Base-by-base conservation (phyloP, 2,797 vertebrate genomes). In the Chromis chromis region DNA sequence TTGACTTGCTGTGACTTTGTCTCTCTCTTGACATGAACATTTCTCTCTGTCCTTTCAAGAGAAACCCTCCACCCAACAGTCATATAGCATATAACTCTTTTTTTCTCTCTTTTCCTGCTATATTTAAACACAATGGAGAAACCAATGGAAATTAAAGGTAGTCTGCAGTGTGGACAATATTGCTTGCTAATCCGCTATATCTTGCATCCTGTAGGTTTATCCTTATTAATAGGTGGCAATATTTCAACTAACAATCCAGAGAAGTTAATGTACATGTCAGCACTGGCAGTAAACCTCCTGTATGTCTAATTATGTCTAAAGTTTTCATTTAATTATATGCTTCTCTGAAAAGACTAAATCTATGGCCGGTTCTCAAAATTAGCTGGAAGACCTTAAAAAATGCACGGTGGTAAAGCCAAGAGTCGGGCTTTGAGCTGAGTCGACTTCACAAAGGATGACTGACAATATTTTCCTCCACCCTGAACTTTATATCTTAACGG, bases 1-100 rank as follows among this genome's bases (percentile, higher is more conserved):
- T 25, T 59, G 60, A 74, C 79, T 86, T 60, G 16, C 73, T 13
- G 57, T 7, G 27, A 73, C 57, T 78, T 79, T 39, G 58, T 79
- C 68, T 79, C 61, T 63, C 14, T 65, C 62, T 65, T 72, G 64
- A 79, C 79, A 14, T 77, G 65, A 58, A 84, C 42, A 57, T 77
- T 60, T 70, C 58, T 75, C 75, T 69, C 14, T 40, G 10, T 17
- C 24, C 53, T 31, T 56, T 31, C 28, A 31, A 19, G 14, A 27
- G 24, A 54, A 54, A 9, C 25, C 52, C 10, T 24, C 22, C 21
- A 24, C 16, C 42, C 42, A 7, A 1, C 4, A 46, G 44, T 46
- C 44, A 46, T 17, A 46, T 3, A 13, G 44, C 44, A 42, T 19
- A 17, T 2, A 44, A 14, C 4, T 1, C 44, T n/a, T n/a, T 16